Conservation (phyloP, 2,113 vertebrate species). For the Phylloscopus trochilus region DNA sequence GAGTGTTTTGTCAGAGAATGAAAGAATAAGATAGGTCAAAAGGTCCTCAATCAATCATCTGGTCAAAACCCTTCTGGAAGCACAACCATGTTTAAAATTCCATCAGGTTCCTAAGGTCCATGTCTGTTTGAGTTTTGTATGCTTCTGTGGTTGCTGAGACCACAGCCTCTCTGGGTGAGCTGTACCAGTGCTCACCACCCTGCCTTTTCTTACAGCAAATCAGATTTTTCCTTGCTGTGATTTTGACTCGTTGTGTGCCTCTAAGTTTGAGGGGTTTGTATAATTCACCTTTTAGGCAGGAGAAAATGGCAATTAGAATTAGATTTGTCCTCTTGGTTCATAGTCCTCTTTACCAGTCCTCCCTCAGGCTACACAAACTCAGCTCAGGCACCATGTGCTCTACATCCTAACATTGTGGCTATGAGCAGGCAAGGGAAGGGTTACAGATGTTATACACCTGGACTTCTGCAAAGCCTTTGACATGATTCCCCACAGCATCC, state of each 20-base stretch:
- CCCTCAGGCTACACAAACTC: background rate
- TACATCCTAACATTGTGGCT: background rate
- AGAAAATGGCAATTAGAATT: background rate
- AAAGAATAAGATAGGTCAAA: background rate
- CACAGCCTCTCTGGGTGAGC: background rate
- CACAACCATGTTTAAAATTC: background rate
- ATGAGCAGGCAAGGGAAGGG: background rate
- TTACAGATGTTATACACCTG: background rate
- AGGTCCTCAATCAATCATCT: background rate
- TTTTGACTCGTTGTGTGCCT: background rate
- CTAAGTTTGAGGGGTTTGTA: background rate
- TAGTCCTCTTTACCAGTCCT: background rate
- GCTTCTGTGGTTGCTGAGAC: background rate
- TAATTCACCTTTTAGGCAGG: background rate
- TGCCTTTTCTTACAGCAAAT: background rate
- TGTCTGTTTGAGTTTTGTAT: background rate
- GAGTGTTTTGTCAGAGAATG: background rate
- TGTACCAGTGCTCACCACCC: background rate
- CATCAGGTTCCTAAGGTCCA: background rate
- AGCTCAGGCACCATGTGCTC: fast-evolving
- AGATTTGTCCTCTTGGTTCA: background rate
- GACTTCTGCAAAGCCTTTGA: background rate
- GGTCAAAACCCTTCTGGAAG: background rate
- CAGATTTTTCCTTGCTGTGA: background rate
- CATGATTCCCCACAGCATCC: background rate